Conservation (phyloP, 2,113 vertebrate genomes). For the Pedetes capensis region DNA sequence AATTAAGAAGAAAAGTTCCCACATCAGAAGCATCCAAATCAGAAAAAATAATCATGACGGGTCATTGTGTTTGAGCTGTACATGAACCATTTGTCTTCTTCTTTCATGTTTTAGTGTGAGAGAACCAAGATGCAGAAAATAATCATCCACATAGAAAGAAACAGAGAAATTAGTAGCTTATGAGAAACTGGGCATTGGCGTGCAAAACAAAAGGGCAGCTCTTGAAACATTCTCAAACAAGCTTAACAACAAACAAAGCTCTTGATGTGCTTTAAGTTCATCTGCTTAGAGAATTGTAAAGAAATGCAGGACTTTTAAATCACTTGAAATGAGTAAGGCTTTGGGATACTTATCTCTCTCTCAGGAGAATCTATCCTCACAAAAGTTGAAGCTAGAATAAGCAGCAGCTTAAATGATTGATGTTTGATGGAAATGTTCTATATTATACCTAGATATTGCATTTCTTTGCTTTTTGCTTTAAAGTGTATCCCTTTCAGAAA, state of each 20-base stretch:
- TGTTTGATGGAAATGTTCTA: neutral
- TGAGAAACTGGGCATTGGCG: neutral
- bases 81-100: neutral
- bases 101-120: neutral
- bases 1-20: neutral
- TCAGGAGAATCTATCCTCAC: neutral
- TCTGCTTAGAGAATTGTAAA: neutral
- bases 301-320: neutral
- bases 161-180: neutral
- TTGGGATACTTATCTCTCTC: neutral
- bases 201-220: neutral
- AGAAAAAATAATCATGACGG: neutral
- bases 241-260: neutral
- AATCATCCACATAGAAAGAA: neutral
- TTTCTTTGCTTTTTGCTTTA: neutral
- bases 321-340: neutral
- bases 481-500: neutral
- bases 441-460: neutral
- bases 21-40: neutral
- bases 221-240: neutral
- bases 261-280: neutral
- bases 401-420: neutral
- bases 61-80: fast-evolving
- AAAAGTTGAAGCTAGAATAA: neutral
- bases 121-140: neutral